These are phyloP conservation scores for Drosophila yakuba DNA, from an alignment of 1,140 invertebrate species.

Conservation along the genomic window DNA sequence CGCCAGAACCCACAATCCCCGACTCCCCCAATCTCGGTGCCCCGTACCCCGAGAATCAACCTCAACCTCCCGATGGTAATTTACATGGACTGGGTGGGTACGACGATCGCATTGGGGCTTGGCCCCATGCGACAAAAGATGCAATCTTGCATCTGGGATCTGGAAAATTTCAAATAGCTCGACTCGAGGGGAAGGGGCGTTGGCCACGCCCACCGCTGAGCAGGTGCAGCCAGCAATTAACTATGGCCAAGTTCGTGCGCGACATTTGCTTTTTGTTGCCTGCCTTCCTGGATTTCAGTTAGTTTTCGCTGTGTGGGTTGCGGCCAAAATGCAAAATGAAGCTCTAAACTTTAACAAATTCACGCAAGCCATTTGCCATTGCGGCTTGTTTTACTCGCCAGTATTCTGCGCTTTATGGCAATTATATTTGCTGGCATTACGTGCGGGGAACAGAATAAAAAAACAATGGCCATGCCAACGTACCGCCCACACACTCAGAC, in stretches of 20 bases:
- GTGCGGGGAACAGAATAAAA: conserved; percentile 16
- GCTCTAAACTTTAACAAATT: conserved; percentile 83
- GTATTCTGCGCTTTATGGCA: conserved; percentile 29
- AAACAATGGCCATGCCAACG: conserved; percentile 29
- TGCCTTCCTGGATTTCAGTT: neutral
- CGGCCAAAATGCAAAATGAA: conserved; percentile 55
- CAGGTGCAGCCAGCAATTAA: conserved; percentile 75
- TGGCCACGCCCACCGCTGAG: conserved; percentile 38
- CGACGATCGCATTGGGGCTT: conserved; percentile 27
- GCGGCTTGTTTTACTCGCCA: neutral
- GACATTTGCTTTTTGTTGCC: conserved; percentile 31
- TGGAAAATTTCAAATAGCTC: conserved; percentile 54
- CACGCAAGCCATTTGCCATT: conserved; percentile 68
- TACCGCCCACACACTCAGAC: conserved; percentile 22
- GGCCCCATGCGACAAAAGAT: conserved; percentile 69
- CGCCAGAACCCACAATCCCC: neutral
- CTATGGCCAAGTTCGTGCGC: conserved; percentile 59
- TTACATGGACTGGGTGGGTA: conserved; percentile 58
- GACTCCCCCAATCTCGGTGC: conserved; percentile 12
- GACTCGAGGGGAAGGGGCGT: conserved; percentile 51
- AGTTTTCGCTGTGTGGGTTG: conserved; percentile 13
- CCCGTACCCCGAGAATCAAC: conserved; percentile 28
- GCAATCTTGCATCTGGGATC: conserved; percentile 36
- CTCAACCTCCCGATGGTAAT: conserved; percentile 78
- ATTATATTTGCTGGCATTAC: conserved; percentile 58